phyloP scores from a whole-genome alignment of 1,140 invertebrate species.

The Wasmannia auropunctata region DNA sequence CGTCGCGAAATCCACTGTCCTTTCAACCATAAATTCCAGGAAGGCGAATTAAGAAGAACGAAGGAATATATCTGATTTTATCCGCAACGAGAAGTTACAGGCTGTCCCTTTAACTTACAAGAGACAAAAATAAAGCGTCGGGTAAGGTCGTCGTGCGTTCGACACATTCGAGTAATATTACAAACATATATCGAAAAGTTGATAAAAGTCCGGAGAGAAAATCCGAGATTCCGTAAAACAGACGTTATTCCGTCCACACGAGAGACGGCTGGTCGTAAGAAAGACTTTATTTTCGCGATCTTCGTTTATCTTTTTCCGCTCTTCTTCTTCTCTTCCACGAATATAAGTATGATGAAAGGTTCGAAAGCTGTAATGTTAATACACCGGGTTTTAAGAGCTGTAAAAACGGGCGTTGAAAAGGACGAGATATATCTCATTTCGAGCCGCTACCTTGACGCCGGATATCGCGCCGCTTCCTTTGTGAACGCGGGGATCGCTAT shows the following conservation, averaged over 20 bases:
- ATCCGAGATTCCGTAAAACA: background rate
- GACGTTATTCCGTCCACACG: background rate
- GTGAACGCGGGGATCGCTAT: background rate
- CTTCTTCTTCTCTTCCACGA: background rate
- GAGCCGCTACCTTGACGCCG: background rate
- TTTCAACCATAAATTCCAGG: background rate
- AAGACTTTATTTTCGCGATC: background rate
- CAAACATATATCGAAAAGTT: background rate
- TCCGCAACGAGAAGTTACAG: constrained; percentile 8
- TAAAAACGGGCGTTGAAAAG: constrained; percentile 1
- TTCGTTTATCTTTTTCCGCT: background rate
- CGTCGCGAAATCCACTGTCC: background rate
- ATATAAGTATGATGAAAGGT: background rate
- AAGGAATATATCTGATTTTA: background rate
- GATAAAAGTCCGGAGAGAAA: background rate
- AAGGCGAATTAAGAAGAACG: background rate
- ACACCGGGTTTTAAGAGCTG: background rate
- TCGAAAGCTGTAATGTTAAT: background rate
- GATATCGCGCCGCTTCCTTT: background rate
- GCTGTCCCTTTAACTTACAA: background rate
- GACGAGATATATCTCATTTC: constrained; percentile 3
- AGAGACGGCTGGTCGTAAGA: background rate
- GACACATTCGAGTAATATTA: too few species aligned
- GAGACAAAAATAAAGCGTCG: background rate
- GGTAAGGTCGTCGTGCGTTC: too few species aligned